Percentiles rank a stretch among this genome's conserved stretches.
Conservation (phyloP, 2,797 vertebrate species). For the Crocodylus rhombifer region DNA sequence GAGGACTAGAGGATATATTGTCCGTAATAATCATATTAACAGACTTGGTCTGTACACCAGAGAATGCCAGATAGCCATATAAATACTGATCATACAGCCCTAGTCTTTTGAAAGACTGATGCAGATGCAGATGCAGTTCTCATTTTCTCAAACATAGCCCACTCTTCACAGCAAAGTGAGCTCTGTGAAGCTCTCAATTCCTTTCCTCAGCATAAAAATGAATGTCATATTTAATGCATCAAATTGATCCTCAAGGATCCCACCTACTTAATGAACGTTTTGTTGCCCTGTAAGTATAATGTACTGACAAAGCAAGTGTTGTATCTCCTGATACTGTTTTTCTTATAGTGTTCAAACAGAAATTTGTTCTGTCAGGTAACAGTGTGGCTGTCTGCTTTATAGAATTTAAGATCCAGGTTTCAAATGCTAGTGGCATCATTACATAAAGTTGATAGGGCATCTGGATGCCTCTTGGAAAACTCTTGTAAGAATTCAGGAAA, state of each 20-base stretch:
- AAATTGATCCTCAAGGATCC: neutral
- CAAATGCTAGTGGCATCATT: neutral
- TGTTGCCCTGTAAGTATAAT: neutral
- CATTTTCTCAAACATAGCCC: neutral
- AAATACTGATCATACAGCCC: neutral
- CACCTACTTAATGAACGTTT: neutral
- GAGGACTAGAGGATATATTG: neutral
- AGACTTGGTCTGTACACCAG: neutral
- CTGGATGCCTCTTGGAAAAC: neutral
- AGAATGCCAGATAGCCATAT: neutral
- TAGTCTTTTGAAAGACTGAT: neutral
- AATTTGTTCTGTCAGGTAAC: too few relatives aligned
- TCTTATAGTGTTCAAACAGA: neutral
- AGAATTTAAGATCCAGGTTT: neutral
- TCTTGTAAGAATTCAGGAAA: fast-evolving
- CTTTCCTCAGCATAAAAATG: neutral
- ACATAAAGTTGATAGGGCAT: neutral
- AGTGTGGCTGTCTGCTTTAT: neutral
- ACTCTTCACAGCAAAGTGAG: neutral
- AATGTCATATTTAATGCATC: neutral
- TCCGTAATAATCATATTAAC: slow-evolving; percentile 10
- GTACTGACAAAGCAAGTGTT: too few relatives aligned
- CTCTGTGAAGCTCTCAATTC: neutral
- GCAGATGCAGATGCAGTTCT: neutral
- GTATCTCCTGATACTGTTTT: neutral